Conservation (phyloP, 2,888 invertebrate genomes). For the Atherix ibis region DNA sequence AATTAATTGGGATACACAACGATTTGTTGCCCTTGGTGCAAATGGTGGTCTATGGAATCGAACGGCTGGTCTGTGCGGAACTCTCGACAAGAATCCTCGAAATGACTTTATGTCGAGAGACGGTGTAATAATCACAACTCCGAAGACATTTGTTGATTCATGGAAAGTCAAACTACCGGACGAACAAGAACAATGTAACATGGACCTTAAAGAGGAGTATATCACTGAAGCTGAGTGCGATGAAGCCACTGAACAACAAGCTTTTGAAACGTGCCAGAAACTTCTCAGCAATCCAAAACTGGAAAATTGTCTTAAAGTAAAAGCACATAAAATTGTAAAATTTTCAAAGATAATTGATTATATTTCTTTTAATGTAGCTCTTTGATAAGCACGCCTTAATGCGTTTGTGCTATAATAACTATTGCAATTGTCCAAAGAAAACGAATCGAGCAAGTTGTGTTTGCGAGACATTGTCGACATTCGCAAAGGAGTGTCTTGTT, state of each 20-base stretch:
- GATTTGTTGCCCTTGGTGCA: conserved; percentile 49
- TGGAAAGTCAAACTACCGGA: conserved; percentile 20
- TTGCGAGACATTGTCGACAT: conserved; percentile 59
- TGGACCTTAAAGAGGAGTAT: conserved; percentile 23
- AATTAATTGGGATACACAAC: conserved; percentile 62
- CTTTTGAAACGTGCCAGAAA: conserved; percentile 43
- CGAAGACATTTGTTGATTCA: conserved; percentile 28
- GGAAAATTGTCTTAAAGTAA: conserved; percentile 39
- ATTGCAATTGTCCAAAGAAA: conserved; percentile 47
- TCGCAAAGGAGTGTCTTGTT: conserved; percentile 58
- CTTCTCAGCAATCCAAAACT: conserved; percentile 49
- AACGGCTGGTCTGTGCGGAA: conserved; percentile 70
- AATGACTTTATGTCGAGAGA: conserved; percentile 54
- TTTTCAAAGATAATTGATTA: too few species aligned
- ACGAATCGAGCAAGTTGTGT: conserved; percentile 48
- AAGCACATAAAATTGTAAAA: neutral
- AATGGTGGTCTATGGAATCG: conserved; percentile 57
- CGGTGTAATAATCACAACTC: conserved; percentile 34
- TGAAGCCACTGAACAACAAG: conserved; percentile 25
- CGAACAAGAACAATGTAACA: conserved; percentile 20
- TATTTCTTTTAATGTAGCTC: too few species aligned
- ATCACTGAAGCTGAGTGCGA: conserved; percentile 24
- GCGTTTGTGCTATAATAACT: conserved; percentile 75
- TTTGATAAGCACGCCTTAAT: too few species aligned
- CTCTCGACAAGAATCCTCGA: conserved; percentile 47